Conservation (phyloP, 2,888 invertebrate genomes). For the Drosophila mimica region DNA sequence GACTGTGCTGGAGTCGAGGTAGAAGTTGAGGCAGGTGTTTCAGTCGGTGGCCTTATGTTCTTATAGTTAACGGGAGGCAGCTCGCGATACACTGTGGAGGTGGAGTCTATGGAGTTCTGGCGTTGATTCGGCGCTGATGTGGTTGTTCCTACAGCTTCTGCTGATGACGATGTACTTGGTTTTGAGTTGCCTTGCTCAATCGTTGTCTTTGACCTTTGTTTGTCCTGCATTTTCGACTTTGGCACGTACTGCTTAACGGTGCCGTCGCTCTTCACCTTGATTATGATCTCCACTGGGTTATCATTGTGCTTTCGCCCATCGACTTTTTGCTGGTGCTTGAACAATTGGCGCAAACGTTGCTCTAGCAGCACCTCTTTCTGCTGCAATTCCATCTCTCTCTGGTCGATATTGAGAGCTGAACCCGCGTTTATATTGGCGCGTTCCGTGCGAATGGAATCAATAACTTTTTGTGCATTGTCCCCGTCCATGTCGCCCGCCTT, state of each 20-base stretch:
- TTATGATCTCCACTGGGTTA: constrained; percentile 79
- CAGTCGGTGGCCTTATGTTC: constrained; percentile 10
- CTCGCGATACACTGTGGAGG: constrained; percentile 81
- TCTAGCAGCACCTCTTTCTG: constrained; percentile 78
- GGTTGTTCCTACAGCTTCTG: not conserved
- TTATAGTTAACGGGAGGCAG: constrained; percentile 66
- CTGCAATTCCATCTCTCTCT: constrained; percentile 74
- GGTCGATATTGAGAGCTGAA: constrained; percentile 44
- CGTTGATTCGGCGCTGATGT: constrained; percentile 1
- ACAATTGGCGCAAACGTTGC: constrained; percentile 52
- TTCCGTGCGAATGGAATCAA: constrained; percentile 78
- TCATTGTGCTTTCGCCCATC: constrained; percentile 18
- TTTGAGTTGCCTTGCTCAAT: constrained; percentile 1
- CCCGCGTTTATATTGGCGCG: constrained; percentile 70
- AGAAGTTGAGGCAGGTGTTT: not conserved
- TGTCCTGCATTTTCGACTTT: constrained; percentile 24
- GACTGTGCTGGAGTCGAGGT: not conserved
- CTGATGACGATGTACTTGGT: constrained; percentile 12
- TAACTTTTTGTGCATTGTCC: constrained; percentile 65
- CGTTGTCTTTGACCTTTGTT: constrained; percentile 13
- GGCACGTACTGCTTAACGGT: constrained; percentile 55
- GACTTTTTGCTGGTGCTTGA: constrained; percentile 44
- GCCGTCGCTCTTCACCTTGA: constrained; percentile 74
- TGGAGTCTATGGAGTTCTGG: constrained; percentile 76
- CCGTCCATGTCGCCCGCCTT: constrained; percentile 56